Evolutionary conservation across 2,797 vertebrate species (phyloP).

Genomic region (Knipowitschia caucasica): DNA sequence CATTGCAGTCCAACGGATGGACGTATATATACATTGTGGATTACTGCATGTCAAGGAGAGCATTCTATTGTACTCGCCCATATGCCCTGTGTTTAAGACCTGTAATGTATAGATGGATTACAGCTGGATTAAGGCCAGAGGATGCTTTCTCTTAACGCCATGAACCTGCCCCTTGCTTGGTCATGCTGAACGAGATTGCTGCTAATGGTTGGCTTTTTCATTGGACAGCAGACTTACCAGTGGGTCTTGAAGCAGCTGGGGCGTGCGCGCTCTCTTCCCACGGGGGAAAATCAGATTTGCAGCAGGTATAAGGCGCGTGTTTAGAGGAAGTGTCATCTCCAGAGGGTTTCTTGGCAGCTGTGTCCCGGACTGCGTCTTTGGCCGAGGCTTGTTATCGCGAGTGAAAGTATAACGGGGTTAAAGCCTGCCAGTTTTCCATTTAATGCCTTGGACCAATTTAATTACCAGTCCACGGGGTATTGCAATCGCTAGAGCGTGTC

Average conservation of each 20-base stretch:
- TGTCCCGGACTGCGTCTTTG: constrained; percentile 34
- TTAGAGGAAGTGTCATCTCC: constrained; percentile 28
- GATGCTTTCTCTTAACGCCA: constrained; percentile 27
- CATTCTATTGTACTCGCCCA: constrained; percentile 12
- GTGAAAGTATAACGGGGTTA: not conserved
- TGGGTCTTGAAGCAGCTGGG: constrained; percentile 9
- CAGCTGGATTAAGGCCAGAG: constrained; percentile 47
- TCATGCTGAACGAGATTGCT: constrained; percentile 1
- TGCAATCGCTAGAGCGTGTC: too few relatives aligned
- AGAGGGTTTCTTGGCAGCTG: constrained; percentile 41
- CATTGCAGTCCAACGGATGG: not conserved
- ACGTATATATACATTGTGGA: too few relatives aligned
- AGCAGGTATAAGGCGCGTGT: constrained; percentile 20
- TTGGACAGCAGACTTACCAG: not conserved
- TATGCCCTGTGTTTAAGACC: constrained; percentile 22
- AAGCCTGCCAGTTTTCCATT: not conserved
- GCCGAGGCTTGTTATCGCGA: constrained; percentile 35
- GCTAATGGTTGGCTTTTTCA: constrained; percentile 11
- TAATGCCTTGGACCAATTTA: not conserved
- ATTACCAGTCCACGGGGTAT: too few relatives aligned
- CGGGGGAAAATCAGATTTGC: constrained; percentile 22
- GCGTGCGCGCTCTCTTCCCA: constrained; percentile 6
- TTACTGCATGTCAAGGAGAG: constrained; percentile 22
- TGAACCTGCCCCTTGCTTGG: not conserved
- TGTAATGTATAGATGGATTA: constrained; percentile 50